Conservation (phyloP, 2,797 vertebrate species). For the Oreochromis mossambicus region DNA sequence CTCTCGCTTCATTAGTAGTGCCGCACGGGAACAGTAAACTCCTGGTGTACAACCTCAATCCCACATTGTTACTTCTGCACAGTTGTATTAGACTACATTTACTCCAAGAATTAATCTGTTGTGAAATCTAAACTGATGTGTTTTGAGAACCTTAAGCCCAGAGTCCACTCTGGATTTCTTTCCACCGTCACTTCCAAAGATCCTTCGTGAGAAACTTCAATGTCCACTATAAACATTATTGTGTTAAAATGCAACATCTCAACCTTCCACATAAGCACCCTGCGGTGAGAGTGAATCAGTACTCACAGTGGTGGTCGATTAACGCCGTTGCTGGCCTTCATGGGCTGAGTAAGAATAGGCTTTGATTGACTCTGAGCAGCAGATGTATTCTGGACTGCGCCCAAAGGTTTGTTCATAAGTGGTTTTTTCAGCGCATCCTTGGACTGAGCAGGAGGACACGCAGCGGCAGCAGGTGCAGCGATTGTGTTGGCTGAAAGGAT, state of each 20-base stretch:
- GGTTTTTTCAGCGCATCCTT: neutral
- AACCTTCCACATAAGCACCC: neutral
- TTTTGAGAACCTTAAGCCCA: neutral
- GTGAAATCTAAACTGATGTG: neutral
- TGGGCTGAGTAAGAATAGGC: neutral
- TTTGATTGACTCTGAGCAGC: conserved; percentile 7
- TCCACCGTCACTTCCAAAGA: neutral
- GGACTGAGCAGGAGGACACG: neutral
- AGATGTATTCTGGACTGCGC: conserved; percentile 3
- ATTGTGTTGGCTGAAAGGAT: conserved; percentile 39
- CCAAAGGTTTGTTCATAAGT: conserved; percentile 1
- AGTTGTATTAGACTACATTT: neutral
- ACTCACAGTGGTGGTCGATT: conserved; percentile 32
- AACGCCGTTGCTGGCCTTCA: neutral
- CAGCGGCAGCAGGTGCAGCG: neutral
- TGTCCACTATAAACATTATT: neutral
- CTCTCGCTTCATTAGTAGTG: neutral
- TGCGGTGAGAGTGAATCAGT: neutral
- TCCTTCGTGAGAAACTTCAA: neutral
- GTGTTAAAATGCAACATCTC: neutral
- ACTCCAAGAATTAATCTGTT: neutral
- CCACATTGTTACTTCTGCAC: neutral
- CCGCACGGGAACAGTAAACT: neutral
- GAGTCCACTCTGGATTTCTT: neutral
- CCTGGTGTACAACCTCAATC: neutral